These are phyloP conservation scores for Keiferia lycopersicella DNA, from an alignment of 2,888 invertebrate species.

Conservation along the genomic window DNA sequence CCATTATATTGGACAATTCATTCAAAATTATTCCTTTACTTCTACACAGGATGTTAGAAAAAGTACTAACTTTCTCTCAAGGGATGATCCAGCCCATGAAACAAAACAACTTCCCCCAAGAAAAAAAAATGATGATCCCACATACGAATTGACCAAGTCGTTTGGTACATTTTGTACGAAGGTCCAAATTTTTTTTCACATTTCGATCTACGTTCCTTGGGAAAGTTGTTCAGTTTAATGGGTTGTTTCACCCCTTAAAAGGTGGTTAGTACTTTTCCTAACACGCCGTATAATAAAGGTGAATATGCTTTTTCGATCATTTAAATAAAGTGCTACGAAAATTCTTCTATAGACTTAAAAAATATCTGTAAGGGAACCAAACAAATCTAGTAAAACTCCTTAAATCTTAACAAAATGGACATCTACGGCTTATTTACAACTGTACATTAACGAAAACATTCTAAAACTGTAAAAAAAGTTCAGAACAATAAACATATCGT, in stretches of 20 bases:
- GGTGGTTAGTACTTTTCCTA: no score
- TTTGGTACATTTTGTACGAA: no score
- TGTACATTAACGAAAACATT: conserved; percentile 76
- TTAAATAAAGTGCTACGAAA: conserved; percentile 30
- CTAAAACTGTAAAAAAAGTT: conserved; percentile 71
- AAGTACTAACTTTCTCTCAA: no score
- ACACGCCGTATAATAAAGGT: conserved; percentile 48
- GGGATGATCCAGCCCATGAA: no score
- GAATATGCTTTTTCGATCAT: conserved; percentile 47
- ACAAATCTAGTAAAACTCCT: conserved; percentile 37
- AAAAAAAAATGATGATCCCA: no score
- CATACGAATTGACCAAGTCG: no score
- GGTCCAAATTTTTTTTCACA: no score
- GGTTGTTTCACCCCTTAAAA: no score
- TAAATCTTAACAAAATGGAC: conserved; percentile 65
- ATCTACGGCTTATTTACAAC: conserved; percentile 74
- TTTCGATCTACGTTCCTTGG: no score
- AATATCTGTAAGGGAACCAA: not conserved
- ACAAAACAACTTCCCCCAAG: no score
- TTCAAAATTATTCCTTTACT: conserved; percentile 66
- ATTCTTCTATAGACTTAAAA: conserved; percentile 15
- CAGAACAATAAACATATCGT: conserved; percentile 71
- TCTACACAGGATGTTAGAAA: no score
- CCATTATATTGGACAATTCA: conserved; percentile 72
- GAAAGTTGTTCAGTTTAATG: no score